Percentiles rank a stretch among this genome's conserved stretches.
Conservation (phyloP, 1,140 invertebrate species). For the Nomia melanderi region DNA sequence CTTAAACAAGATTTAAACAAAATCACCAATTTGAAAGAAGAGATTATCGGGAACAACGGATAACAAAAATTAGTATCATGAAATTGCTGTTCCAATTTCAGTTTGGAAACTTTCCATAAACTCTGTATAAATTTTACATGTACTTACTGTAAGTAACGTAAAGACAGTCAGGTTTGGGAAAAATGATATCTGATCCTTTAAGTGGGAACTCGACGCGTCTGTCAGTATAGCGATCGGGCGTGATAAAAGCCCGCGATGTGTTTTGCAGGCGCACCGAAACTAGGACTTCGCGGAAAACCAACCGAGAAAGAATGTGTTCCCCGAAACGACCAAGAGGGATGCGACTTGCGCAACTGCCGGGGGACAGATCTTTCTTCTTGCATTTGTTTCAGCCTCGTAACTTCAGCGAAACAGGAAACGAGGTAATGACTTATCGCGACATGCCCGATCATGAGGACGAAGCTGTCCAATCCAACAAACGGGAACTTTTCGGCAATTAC, state of each 20-base stretch:
- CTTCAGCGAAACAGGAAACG: constrained; percentile 11
- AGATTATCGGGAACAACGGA: too few species aligned
- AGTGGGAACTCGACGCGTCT: neutral
- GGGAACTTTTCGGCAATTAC: neutral
- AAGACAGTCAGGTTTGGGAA: too few species aligned
- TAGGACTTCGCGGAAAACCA: constrained; percentile 8
- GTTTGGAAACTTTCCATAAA: too few species aligned
- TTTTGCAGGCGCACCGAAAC: constrained; percentile 3
- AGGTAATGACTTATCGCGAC: constrained; percentile 19
- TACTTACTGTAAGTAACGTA: too few species aligned
- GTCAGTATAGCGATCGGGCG: neutral
- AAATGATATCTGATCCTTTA: too few species aligned
- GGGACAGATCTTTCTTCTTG: neutral
- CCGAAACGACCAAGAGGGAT: neutral
- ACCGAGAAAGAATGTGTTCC: constrained; percentile 1
- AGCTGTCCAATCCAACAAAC: neutral
- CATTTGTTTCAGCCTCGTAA: neutral
- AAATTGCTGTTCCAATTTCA: too few species aligned
- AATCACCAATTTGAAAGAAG: too few species aligned
- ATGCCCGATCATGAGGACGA: neutral
- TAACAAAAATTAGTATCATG: too few species aligned
- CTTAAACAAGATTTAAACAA: too few species aligned
- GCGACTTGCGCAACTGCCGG: constrained; percentile 3
- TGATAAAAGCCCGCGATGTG: neutral
- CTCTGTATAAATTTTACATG: too few species aligned